Evolutionary conservation across 2,797 vertebrate genomes (phyloP).

Genomic region (Tachyglossus aculeatus): DNA sequence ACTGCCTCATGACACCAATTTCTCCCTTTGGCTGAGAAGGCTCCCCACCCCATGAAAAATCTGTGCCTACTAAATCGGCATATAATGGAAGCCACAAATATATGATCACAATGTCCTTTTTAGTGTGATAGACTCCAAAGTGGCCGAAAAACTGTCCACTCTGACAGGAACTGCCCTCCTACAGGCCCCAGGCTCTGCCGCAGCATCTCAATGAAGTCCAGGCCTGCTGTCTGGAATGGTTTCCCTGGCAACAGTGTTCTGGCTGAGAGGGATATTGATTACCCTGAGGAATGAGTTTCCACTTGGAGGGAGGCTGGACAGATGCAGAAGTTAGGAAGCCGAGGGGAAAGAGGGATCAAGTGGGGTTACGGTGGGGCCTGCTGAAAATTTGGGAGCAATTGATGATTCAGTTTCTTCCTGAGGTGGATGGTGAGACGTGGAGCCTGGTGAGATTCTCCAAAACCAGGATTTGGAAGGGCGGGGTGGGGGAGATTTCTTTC

Average conservation of each 20-base stretch:
- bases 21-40: slow-evolving; percentile 54
- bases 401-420: background rate
- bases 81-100: slow-evolving; percentile 54
- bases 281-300: slow-evolving; percentile 67
- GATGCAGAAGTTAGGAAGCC: slow-evolving; percentile 48
- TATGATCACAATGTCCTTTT: slow-evolving; percentile 46
- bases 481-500: no score
- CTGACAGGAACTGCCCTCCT: slow-evolving; percentile 45
- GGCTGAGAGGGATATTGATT: slow-evolving; percentile 79
- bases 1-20: slow-evolving; percentile 64
- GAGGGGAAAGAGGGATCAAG: background rate
- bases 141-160: slow-evolving; percentile 44
- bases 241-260: slow-evolving; percentile 72
- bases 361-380: background rate
- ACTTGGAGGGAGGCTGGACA: slow-evolving; percentile 53
- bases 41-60: slow-evolving; percentile 43
- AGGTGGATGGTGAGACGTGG: no score
- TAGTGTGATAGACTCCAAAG: slow-evolving; percentile 26
- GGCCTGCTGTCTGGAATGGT: slow-evolving; percentile 56
- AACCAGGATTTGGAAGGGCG: no score
- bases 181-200: slow-evolving; percentile 16
- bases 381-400: background rate
- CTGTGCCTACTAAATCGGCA: slow-evolving; percentile 56
- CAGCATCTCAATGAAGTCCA: slow-evolving; percentile 60
- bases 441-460: no score